phyloP scores from a whole-genome alignment of 2,797 vertebrate genomes.

The Danio albolineatus region DNA sequence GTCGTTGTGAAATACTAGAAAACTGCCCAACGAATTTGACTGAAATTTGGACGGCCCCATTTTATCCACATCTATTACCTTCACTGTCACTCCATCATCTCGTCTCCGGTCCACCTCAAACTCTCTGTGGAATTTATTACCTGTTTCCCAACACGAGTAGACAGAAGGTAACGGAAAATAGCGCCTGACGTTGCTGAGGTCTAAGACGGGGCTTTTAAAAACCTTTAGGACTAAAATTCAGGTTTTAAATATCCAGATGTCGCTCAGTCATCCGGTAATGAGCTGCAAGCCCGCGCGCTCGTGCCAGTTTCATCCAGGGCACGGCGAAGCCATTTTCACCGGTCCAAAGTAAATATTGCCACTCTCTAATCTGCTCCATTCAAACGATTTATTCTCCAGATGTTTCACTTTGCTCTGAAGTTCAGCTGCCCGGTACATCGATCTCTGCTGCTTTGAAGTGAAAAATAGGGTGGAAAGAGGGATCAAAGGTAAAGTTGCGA shows the following conservation, averaged over 20 bases:
- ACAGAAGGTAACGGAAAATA: conserved; percentile 64
- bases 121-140: conserved; percentile 67
- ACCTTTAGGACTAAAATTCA: conserved; percentile 40
- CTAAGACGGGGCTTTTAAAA: conserved; percentile 45
- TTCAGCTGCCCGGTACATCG: conserved; percentile 55
- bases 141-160: conserved; percentile 68
- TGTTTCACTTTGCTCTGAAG: conserved; percentile 69
- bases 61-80: conserved; percentile 24
- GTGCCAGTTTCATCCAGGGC: conserved; percentile 50
- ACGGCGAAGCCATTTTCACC: conserved; percentile 43
- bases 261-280: conserved; percentile 46
- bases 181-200: conserved; percentile 45
- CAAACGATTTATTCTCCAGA: conserved; percentile 71
- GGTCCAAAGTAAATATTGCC: conserved; percentile 60
- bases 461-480: conserved; percentile 41
- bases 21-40: not conserved
- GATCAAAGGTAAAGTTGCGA: conserved; percentile 61
- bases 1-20: conserved; percentile 11
- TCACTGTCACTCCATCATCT: conserved; percentile 53
- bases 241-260: conserved; percentile 63
- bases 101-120: conserved; percentile 58
- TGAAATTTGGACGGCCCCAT: conserved; percentile 13
- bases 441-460: conserved; percentile 70
- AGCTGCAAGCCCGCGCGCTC: conserved; percentile 31
- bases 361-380: conserved; percentile 58